Evolutionary conservation across 2,113 vertebrate genomes (phyloP).

Genomic region (Entelurus aequoreus): DNA sequence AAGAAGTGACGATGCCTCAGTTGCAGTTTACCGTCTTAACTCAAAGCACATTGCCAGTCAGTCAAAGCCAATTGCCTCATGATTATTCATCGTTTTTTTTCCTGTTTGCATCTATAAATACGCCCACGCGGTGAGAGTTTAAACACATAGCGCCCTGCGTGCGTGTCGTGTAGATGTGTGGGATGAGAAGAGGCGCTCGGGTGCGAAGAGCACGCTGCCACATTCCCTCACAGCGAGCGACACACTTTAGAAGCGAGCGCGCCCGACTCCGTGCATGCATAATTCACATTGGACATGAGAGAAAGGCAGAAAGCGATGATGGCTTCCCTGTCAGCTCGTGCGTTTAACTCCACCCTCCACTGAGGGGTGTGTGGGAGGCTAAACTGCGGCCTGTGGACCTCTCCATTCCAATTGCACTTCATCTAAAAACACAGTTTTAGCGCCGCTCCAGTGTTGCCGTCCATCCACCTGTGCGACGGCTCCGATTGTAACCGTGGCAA

Average conservation of each 20-base stretch:
- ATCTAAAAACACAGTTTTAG: conserved; percentile 8
- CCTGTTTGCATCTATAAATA: conserved; percentile 30
- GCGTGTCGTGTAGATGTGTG: conserved; percentile 1
- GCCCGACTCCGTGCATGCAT: conserved; percentile 5
- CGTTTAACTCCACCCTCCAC: conserved; percentile 2
- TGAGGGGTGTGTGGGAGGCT: conserved; percentile 20
- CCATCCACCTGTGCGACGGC: conserved; percentile 45
- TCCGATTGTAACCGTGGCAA: conserved; percentile 59
- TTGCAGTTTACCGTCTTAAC: conserved; percentile 6
- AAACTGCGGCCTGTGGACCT: neutral
- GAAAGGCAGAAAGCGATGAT: neutral
- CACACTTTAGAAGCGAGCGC: conserved; percentile 14
- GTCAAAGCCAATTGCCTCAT: conserved; percentile 13
- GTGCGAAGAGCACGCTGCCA: conserved; percentile 5
- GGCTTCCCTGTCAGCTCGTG: neutral
- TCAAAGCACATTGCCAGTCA: neutral
- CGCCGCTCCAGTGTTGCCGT: neutral
- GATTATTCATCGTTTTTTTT: conserved; percentile 23
- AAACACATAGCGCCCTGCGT: conserved; percentile 24
- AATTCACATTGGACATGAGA: conserved; percentile 17
- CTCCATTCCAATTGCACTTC: too few species aligned
- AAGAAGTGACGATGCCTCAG: neutral
- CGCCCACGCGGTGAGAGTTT: conserved; percentile 15
- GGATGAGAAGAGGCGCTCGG: conserved; percentile 22
- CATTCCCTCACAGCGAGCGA: conserved; percentile 20